phyloP scores from a whole-genome alignment of 2,797 vertebrate genomes.

The Hydrophis major region DNA sequence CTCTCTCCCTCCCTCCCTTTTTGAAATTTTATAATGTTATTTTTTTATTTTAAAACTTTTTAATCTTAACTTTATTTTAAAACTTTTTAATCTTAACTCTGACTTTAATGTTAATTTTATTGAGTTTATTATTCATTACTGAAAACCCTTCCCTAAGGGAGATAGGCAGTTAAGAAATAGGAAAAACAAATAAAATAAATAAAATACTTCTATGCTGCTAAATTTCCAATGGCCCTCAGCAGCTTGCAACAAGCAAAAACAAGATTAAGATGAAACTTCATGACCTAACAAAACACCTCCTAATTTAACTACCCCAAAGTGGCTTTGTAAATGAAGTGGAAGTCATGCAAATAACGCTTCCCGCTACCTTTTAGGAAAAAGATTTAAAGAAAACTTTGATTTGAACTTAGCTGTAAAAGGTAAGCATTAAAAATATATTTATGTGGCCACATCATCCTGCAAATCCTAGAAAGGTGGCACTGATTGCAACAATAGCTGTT shows the following conservation, averaged over 20 bases:
- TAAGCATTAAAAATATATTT: neutral
- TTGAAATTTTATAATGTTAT: no score
- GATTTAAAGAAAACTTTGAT: neutral
- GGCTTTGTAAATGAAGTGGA: neutral
- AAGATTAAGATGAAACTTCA: neutral
- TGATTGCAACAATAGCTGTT: neutral
- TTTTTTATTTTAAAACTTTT: neutral
- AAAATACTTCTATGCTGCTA: neutral
- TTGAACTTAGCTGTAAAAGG: neutral
- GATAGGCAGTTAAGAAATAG: no score
- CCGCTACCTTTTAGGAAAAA: neutral
- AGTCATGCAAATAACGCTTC: neutral
- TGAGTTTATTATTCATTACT: no score
- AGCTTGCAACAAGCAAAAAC: neutral
- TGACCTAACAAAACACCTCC: neutral
- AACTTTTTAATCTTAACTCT: neutral
- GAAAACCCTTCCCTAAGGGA: no score
- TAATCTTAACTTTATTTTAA: neutral
- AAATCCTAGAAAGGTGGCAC: neutral
- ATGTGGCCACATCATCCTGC: neutral
- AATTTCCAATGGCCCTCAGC: neutral
- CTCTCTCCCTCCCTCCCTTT: neutral
- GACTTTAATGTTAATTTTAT: no score
- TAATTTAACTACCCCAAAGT: neutral
- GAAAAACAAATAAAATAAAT: neutral